Evolutionary conservation across 2,888 invertebrate genomes (phyloP).

Genomic region (Xestia sexstrigata): DNA sequence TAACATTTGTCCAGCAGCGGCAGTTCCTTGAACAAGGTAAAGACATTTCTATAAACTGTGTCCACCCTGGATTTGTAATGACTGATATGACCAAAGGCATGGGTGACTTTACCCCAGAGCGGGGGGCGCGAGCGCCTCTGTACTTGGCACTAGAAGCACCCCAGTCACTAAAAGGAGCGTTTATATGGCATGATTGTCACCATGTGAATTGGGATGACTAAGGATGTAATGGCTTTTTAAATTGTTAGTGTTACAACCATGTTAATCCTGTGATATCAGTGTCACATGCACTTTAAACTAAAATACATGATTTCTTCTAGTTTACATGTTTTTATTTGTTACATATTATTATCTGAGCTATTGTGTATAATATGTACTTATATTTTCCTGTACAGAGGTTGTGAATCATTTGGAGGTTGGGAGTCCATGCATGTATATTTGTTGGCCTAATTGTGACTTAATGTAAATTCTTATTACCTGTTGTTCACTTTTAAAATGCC

Average conservation of each 20-base stretch:
- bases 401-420: constrained; percentile 41
- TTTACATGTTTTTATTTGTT: constrained; percentile 75
- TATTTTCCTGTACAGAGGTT: constrained; percentile 51
- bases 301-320: constrained; percentile 84
- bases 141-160: constrained; percentile 87
- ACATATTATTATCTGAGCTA: constrained; percentile 46
- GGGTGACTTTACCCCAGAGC: constrained; percentile 86
- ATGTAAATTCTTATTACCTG: constrained; percentile 13
- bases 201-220: constrained; percentile 89
- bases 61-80: constrained; percentile 88
- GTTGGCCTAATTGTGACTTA: constrained; percentile 42
- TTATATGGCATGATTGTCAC: constrained; percentile 88
- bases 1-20: constrained; percentile 87
- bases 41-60: constrained; percentile 87
- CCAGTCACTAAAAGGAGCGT: constrained; percentile 85
- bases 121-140: constrained; percentile 85
- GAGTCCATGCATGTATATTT: constrained; percentile 30
- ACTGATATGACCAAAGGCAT: constrained; percentile 89
- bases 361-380: constrained; percentile 46
- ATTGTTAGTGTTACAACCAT: constrained; percentile 79
- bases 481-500: constrained; percentile 23
- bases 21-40: constrained; percentile 87
- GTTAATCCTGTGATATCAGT: constrained; percentile 88
- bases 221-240: constrained; percentile 73
- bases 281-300: constrained; percentile 87